These are phyloP conservation scores for Azemiops feae DNA, from an alignment of 2,113 vertebrate species.

Conservation along the genomic window DNA sequence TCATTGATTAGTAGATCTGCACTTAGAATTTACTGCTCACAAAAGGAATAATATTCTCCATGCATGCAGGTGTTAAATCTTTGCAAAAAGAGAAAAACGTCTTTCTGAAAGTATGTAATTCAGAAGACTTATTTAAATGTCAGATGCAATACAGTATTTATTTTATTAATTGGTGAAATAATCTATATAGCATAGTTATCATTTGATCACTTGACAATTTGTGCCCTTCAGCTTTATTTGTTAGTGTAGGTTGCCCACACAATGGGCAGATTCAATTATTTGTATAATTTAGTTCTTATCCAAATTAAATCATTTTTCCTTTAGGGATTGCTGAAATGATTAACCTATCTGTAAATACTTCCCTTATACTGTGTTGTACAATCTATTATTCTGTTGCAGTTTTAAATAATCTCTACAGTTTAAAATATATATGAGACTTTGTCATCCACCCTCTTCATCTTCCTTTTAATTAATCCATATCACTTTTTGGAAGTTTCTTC, in stretches of 20 bases:
- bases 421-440: background rate
- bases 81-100: background rate
- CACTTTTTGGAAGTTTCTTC: background rate
- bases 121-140: background rate
- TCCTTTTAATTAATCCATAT: background rate
- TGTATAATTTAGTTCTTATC: background rate
- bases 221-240: background rate
- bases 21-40: background rate
- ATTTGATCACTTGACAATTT: background rate
- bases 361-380: background rate
- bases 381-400: background rate
- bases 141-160: background rate
- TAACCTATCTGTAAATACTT: background rate
- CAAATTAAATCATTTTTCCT: background rate
- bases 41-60: background rate
- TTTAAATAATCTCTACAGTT: background rate
- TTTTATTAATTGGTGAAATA: background rate
- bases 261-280: background rate
- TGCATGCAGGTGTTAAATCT: background rate
- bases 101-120: background rate
- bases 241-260: background rate
- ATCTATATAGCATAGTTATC: background rate
- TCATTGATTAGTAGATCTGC: background rate
- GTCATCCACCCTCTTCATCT: background rate
- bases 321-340: background rate